phyloP scores from a whole-genome alignment of 2,888 invertebrate genomes.

The Tetrapedia diversipes region DNA sequence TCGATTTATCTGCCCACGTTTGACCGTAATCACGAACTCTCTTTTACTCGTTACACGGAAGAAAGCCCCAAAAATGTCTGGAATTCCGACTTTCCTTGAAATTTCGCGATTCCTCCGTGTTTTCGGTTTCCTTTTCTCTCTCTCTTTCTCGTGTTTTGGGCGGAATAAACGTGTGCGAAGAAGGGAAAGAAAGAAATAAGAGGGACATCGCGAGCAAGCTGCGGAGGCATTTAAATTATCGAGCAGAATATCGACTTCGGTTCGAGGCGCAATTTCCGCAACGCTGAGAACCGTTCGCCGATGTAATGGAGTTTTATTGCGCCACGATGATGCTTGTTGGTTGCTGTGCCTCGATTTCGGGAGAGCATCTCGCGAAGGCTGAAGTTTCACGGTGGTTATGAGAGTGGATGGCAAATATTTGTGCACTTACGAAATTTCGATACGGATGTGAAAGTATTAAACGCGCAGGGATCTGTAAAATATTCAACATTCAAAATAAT shows the following conservation, averaged over 20 bases:
- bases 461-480: no score
- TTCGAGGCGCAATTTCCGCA: not conserved
- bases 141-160: no score
- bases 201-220: not conserved
- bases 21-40: conserved; percentile 14
- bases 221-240: conserved; percentile 13
- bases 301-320: conserved; percentile 3
- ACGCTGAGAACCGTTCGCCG: not conserved
- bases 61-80: conserved; percentile 16
- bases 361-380: not conserved
- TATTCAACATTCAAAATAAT: no score
- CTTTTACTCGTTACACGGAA: not conserved
- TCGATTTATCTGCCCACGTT: no score
- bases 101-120: not conserved
- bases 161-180: not conserved
- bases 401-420: not conserved
- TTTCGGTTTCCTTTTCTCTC: conserved; percentile 16
- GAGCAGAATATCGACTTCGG: not conserved
- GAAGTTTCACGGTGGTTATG: not conserved
- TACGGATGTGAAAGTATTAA: no score
- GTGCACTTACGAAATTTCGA: not conserved
- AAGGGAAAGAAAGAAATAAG: not conserved
- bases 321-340: not conserved
- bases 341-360: not conserved
- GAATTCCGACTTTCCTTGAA: conserved; percentile 15